Base-by-base conservation (phyloP, 2,797 vertebrate species). In the Alcedo atthis region DNA sequence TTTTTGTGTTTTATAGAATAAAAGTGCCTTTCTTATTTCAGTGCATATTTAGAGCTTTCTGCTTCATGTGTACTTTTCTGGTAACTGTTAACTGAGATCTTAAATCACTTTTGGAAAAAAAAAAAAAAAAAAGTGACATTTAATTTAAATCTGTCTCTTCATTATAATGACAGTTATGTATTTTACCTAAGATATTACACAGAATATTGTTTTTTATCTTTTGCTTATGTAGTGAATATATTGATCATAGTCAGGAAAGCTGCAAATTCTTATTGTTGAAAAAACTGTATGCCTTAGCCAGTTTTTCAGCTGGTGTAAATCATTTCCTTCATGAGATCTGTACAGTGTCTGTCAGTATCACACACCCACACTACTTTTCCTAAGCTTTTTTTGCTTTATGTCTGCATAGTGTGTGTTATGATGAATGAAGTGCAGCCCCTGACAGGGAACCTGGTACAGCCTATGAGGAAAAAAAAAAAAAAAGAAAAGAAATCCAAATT, bases 41-140 rank as follows among this genome's bases (percentile, higher is more conserved):
- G 37, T 88, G n/a, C 11, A 17, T 68, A 55, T 63, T 90, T 92
- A 66, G 92, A 90, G 15, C 48, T 80, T 95, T 90, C 48, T 61
- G 3, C 28, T 22, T 80, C 10, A 18, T 63, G 28, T 84, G 0
- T 63, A 48, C 1, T 22, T 89, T 92, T 85, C 25, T 15, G 42
- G 8, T 48, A 48, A 87, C 66, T 59, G 8, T 37, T 78, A 79
- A 78, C 28, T 70, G 33, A 94, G 55, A 93, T 30, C 32, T 89
- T 91, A 89, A 90, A 69, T 68, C 35, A 90, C 86, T 83, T 87
- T 78, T 6, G 18, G 25, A 10, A 11, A 42, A 62, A 45, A 64
- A 45, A 2, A 54, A 14, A 45, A 62, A 43, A 69, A 45, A 2
- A 54, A 30, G 15, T 18, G 30, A 59, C 37, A 68, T 35, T 67